These are phyloP conservation scores for Notothenia coriiceps DNA, from an alignment of 2,113 vertebrate species.

Conservation along the genomic window DNA sequence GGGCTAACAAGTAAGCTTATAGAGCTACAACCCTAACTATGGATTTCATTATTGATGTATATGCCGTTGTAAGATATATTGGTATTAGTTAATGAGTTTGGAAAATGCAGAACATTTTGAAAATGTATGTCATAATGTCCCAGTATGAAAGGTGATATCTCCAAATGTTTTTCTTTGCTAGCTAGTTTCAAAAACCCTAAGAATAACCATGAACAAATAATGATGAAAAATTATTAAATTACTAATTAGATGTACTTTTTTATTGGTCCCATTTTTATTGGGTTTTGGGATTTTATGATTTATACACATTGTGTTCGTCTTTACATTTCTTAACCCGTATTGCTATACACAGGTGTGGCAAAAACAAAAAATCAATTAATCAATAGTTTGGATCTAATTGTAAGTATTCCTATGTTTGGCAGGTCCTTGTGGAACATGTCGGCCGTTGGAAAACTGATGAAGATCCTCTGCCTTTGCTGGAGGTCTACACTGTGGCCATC, in stretches of 20 bases:
- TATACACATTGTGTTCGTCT: not conserved
- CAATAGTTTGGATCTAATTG: conserved; percentile 13
- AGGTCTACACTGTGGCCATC: conserved; percentile 96
- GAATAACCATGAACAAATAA: not conserved
- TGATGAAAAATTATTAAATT: not conserved
- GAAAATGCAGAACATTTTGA: not conserved
- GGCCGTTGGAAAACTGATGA: conserved; percentile 96
- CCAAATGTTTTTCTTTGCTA: not conserved
- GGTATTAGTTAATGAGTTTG: not conserved
- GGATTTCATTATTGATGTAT: not conserved
- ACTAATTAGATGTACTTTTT: no score
- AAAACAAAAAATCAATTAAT: not conserved
- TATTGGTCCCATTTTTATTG: no score
- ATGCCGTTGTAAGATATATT: not conserved
- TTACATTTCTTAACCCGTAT: not conserved
- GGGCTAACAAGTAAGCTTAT: not conserved
- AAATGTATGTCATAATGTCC: not conserved
- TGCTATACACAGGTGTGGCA: not conserved
- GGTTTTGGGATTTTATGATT: not conserved
- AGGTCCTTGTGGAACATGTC: conserved; percentile 97
- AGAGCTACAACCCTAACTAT: not conserved
- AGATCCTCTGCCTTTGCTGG: conserved; percentile 94
- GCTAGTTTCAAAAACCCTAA: not conserved
- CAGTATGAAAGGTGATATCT: not conserved
- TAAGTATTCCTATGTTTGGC: conserved; percentile 15